phyloP scores from a whole-genome alignment of 2,797 vertebrate genomes.

The Borostomias antarcticus region DNA sequence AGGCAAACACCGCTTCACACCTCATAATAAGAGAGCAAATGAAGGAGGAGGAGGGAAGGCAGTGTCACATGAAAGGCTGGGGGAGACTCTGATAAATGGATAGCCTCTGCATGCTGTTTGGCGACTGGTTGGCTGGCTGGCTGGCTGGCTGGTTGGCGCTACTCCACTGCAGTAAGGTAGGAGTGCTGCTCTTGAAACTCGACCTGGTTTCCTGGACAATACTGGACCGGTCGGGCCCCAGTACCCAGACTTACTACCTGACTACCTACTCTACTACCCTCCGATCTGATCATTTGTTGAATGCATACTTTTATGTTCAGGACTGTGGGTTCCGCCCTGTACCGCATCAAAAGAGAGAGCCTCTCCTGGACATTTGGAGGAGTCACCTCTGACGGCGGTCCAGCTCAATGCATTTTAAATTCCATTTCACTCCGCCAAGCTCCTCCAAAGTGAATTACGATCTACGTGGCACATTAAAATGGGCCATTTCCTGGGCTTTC shows the following conservation, averaged over 20 bases:
- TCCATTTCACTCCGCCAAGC: conserved; percentile 46
- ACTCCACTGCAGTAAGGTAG: conserved; percentile 16
- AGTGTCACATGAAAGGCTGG: conserved; percentile 52
- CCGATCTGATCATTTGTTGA: neutral
- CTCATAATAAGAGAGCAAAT: conserved; percentile 71
- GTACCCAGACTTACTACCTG: neutral
- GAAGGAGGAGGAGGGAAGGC: conserved; percentile 50
- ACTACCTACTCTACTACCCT: neutral
- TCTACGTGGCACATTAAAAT: conserved; percentile 55
- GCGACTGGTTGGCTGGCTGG: conserved; percentile 16
- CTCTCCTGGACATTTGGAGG: neutral
- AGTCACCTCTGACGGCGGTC: conserved; percentile 36
- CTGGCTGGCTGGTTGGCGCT: neutral
- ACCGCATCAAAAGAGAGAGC: neutral
- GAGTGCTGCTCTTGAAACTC: neutral
- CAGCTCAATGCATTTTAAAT: conserved; percentile 45
- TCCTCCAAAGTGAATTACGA: conserved; percentile 66
- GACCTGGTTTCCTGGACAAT: neutral
- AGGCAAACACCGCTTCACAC: conserved; percentile 67
- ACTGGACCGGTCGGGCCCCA: neutral
- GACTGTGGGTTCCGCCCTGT: too few species aligned
- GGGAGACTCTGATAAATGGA: conserved; percentile 57
- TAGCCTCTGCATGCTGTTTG: conserved; percentile 37
- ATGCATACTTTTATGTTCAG: too few species aligned
- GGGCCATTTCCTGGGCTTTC: conserved; percentile 63